A percentile compares a stretch with the other conserved stretches of the same genome.
Conservation (phyloP, 1,140 invertebrate genomes). For the Neotoxoptera formosana region DNA sequence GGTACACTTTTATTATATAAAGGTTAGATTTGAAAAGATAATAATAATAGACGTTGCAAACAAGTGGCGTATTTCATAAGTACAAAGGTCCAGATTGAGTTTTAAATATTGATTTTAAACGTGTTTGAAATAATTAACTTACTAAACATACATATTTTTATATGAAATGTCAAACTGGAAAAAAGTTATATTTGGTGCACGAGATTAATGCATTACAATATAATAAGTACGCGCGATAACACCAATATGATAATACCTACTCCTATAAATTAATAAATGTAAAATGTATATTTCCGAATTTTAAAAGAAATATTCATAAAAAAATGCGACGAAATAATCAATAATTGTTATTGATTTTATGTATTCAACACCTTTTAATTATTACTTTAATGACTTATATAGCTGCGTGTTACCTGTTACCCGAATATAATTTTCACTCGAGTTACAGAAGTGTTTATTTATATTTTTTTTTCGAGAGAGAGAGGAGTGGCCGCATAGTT, state of each 20-base stretch:
- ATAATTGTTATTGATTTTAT: not conserved
- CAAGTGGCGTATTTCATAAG: not conserved
- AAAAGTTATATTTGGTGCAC: too few relatives aligned
- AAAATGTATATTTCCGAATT: not conserved
- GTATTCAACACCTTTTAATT: not conserved
- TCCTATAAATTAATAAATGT: too few relatives aligned
- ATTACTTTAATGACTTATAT: not conserved
- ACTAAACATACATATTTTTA: not conserved
- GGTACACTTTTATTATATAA: too few relatives aligned
- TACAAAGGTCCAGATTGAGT: not conserved
- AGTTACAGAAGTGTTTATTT: not conserved
- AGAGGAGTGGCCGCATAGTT: conserved; percentile 22
- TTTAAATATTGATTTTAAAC: not conserved
- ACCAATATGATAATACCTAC: not conserved
- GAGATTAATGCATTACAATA: too few relatives aligned
- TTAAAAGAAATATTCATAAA: not conserved
- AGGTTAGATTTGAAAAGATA: too few relatives aligned
- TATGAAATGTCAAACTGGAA: too few relatives aligned
- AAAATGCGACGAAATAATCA: not conserved
- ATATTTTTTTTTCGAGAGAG: not conserved
- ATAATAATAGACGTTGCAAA: too few relatives aligned
- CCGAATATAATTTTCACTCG: not conserved
- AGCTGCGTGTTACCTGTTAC: not conserved
- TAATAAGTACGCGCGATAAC: not conserved
- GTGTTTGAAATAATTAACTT: not conserved